Evolutionary conservation across 2,888 invertebrate species (phyloP), one percentile per base, ranked within the genome.

Genomic region (Fabriciana adippe): DNA sequence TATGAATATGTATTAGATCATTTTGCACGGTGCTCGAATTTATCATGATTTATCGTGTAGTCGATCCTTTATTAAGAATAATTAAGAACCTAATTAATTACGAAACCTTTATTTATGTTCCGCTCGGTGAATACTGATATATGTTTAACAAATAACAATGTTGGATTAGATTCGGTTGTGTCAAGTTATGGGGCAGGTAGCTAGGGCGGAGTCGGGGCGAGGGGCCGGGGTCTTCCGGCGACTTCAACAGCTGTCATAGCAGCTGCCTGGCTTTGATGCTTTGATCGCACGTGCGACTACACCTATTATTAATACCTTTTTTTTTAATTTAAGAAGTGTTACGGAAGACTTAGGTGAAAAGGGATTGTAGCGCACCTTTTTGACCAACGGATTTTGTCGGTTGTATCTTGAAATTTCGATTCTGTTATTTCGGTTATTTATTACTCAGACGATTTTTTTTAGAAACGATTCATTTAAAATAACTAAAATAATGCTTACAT

Each of bases 181-280:
- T 87, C 85, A 86, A 84, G 87, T 86, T 74, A 72, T 69, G 79
- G 76, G 76, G 81, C 85, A 87, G 88, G 87, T 85, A 85, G 79
- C 50, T 70, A 71, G 76, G 76, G 75, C 74, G 71, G 75, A 69
- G 77, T 74, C 75, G 78, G 70, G 78, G 75, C 79, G 77, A 72
- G 75, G 68, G 76, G 77, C 69, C 62, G 73, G 77, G 81, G 76
- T 74, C 76, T 87, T 88, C 89, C 88, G 87, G 82, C 85, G 79
- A 79, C 80, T 82, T 81, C 87, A 84, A 83, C 91, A 91, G 89
- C 92, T 91, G 91, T 89, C 91, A 81, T 79, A 79, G 86, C 92
- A 91, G 92, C 92, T 92, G 92, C 87, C 78, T 78, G 75, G 76
- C 74, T 77, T 74, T 76, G 77, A 76, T 78, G 76, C 74, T 77